A percentile compares a stretch with the other conserved stretches of the same genome.
Evolutionary conservation across 2,888 invertebrate species (phyloP).

Genomic region (Cecidostiba fungosa): DNA sequence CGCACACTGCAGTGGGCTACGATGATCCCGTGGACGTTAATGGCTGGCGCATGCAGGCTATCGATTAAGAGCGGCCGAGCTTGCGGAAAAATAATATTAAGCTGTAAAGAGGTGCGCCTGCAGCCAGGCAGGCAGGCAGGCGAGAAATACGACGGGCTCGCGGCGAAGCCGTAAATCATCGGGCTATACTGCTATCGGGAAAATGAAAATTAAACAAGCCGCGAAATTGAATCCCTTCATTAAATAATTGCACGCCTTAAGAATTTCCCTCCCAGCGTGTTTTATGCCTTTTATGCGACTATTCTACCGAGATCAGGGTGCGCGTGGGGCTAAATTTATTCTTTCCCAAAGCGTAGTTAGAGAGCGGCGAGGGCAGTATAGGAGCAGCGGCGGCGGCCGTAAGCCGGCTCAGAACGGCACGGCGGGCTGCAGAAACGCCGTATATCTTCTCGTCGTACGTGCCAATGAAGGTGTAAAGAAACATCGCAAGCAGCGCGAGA

Average conservation of each 20-base stretch:
- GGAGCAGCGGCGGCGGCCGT: too few species aligned
- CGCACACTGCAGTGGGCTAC: background rate
- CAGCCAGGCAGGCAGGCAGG: background rate
- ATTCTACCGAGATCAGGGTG: background rate
- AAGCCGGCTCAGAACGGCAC: slow-evolving; percentile 9
- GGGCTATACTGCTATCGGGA: background rate
- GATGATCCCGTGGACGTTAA: background rate
- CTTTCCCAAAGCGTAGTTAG: slow-evolving; percentile 33
- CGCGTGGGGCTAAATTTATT: slow-evolving; percentile 18
- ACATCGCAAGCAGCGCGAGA: slow-evolving; percentile 32
- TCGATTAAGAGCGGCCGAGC: background rate
- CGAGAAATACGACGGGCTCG: background rate
- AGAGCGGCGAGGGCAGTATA: background rate
- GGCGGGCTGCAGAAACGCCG: slow-evolving; percentile 60
- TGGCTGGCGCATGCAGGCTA: background rate
- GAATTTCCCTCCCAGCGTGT: background rate
- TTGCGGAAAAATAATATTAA: background rate
- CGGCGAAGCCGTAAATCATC: background rate
- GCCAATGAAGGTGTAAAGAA: slow-evolving; percentile 67
- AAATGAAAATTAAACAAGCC: slow-evolving; percentile 5
- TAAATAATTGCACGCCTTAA: background rate
- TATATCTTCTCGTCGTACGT: slow-evolving; percentile 73
- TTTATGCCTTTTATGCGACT: background rate
- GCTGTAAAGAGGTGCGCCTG: background rate
- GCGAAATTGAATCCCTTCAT: background rate